These are phyloP conservation scores for Tympanoctomys barrerae DNA, from an alignment of 2,797 vertebrate genomes.

Conservation along the genomic window DNA sequence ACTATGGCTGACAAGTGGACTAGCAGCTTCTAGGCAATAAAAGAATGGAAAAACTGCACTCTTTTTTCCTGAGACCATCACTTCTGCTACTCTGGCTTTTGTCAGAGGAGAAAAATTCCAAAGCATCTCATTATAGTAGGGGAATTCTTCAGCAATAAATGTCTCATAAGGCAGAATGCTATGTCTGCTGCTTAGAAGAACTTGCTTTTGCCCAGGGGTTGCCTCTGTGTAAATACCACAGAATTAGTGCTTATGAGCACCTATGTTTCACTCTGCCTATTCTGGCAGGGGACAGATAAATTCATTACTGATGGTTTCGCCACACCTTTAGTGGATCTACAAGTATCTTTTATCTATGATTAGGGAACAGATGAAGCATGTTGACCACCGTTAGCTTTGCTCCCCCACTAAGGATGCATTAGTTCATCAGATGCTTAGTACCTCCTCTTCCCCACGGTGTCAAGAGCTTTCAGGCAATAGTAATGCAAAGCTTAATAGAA, in stretches of 20 bases:
- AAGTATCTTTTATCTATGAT: not conserved
- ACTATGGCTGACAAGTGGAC: not conserved
- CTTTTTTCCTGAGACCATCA: not conserved
- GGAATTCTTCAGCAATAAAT: not conserved
- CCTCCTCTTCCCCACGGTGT: not conserved
- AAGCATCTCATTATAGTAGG: not conserved
- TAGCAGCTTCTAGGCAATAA: not conserved
- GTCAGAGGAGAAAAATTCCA: conserved; percentile 1
- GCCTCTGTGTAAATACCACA: conserved; percentile 44
- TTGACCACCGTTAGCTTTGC: not conserved
- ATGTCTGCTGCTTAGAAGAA: not conserved
- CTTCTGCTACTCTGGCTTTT: not conserved
- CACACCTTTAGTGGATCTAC: not conserved
- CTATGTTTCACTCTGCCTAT: not conserved
- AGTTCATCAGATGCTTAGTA: not conserved
- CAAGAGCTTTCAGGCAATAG: not conserved
- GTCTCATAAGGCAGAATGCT: conserved; percentile 39
- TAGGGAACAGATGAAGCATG: not conserved
- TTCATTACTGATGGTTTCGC: not conserved
- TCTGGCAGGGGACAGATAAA: not conserved
- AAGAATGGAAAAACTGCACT: not conserved
- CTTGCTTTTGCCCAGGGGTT: conserved; percentile 32
- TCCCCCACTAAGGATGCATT: not conserved
- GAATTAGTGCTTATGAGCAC: not conserved
- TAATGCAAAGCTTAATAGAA: not conserved